Conservation (phyloP, 37 sponge, comb jelly and placozoan species). For the Geodia barretti region DNA sequence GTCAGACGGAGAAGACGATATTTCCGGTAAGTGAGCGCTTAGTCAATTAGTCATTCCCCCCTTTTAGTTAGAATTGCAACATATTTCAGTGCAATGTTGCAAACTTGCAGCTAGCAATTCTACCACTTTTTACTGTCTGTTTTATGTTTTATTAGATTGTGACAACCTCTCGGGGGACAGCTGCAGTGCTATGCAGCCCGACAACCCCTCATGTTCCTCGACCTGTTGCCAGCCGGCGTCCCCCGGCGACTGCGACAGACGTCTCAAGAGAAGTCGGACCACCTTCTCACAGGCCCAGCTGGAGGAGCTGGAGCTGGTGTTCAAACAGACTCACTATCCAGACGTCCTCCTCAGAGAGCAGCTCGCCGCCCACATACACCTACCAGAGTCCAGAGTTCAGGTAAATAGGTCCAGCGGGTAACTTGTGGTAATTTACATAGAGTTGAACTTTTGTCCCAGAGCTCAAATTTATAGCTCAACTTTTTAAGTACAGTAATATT, state of each 20-base stretch:
- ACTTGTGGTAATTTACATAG: background rate
- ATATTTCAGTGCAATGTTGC: no score
- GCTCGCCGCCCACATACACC: conserved; percentile 51
- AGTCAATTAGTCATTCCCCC: no score
- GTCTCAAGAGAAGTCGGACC: conserved; percentile 66
- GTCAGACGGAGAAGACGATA: background rate
- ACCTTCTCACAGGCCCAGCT: conserved; percentile 76
- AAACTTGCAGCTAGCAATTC: no score
- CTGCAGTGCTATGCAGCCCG: no score
- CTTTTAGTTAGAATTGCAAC: no score
- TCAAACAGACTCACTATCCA: conserved; percentile 81
- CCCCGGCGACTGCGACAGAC: background rate
- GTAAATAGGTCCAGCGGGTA: conserved; percentile 34
- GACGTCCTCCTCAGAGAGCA: conserved; percentile 80
- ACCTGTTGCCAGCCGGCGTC: background rate
- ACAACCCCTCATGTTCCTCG: background rate
- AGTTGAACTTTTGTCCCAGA: no score
- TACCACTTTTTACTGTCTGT: no score
- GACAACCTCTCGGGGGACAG: background rate
- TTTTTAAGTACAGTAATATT: no score
- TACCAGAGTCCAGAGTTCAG: conserved; percentile 80
- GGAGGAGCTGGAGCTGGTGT: conserved; percentile 76
- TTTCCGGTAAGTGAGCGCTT: background rate
- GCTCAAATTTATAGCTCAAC: no score
- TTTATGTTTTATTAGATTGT: no score